These are phyloP conservation scores for Thalassophryne amazonica DNA, from an alignment of 2,797 vertebrate genomes.

Conservation along the genomic window DNA sequence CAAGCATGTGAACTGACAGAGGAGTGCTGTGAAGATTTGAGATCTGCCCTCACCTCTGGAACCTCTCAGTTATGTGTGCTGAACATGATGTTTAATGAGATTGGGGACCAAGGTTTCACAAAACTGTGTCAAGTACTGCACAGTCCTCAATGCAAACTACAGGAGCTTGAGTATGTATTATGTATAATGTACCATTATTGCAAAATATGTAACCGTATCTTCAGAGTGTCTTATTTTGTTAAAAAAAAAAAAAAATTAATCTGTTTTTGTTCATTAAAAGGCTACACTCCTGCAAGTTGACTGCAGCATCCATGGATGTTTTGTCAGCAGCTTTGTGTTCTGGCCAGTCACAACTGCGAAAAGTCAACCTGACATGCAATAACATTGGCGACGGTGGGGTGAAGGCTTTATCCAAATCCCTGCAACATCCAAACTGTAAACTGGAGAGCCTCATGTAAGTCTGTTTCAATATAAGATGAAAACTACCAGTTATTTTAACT, in stretches of 20 bases:
- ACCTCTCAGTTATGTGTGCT: constrained; percentile 70
- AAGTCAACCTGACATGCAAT: constrained; percentile 74
- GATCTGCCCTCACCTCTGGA: constrained; percentile 60
- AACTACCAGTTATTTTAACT: no score
- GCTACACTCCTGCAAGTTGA: constrained; percentile 73
- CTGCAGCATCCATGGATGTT: constrained; percentile 67
- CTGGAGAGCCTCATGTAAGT: constrained; percentile 66
- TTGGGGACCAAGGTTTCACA: constrained; percentile 76
- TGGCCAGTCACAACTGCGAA: constrained; percentile 68
- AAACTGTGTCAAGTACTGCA: constrained; percentile 73
- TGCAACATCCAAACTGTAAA: constrained; percentile 68
- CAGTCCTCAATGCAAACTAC: constrained; percentile 71
- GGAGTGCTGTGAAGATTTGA: constrained; percentile 73
- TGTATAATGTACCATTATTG: no score
- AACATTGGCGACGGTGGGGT: constrained; percentile 67
- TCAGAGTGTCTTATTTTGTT: not conserved
- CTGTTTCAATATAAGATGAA: not conserved
- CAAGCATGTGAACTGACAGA: constrained; percentile 68
- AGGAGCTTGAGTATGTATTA: constrained; percentile 76
- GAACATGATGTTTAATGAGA: constrained; percentile 69
- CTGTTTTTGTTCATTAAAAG: constrained; percentile 56
- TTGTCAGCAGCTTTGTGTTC: constrained; percentile 68
- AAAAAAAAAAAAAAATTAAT: no score
- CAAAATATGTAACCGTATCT: not conserved
- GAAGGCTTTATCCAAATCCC: constrained; percentile 65